Percentiles rank a stretch among this genome's conserved stretches.
These are phyloP conservation scores for Falco biarmicus DNA, from an alignment of 2,797 vertebrate genomes.

Conservation along the genomic window DNA sequence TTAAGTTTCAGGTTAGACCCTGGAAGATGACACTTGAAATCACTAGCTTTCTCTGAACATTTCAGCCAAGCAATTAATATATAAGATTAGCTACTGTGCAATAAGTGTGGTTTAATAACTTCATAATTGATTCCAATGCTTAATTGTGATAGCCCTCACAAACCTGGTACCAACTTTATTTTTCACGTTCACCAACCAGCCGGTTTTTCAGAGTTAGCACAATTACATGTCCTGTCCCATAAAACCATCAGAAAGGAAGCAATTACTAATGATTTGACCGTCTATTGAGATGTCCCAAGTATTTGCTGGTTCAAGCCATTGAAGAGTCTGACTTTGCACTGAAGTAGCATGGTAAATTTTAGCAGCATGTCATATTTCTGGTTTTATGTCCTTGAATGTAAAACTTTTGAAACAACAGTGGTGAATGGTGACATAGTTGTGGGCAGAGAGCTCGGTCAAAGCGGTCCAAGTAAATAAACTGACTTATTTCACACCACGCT, in stretches of 20 bases:
- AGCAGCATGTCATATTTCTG: background rate
- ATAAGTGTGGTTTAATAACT: background rate
- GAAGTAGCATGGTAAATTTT: background rate
- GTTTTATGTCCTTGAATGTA: background rate
- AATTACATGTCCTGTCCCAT: background rate
- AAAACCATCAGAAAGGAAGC: slow-evolving; percentile 1
- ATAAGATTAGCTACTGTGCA: background rate
- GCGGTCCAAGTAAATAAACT: slow-evolving; percentile 12
- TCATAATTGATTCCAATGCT: background rate
- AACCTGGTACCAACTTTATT: background rate
- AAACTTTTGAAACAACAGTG: slow-evolving; percentile 21
- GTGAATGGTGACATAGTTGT: slow-evolving; percentile 12
- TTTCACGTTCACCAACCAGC: background rate
- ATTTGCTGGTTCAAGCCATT: background rate
- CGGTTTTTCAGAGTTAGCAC: background rate
- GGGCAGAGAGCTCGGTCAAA: background rate
- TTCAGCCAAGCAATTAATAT: background rate
- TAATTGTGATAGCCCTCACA: background rate
- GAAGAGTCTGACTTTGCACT: background rate
- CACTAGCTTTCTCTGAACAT: background rate
- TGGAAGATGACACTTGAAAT: background rate
- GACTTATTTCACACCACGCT: slow-evolving; percentile 3
- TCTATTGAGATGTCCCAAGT: background rate
- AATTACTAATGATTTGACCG: background rate
- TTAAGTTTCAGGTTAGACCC: background rate